Percentiles rank a stretch among this genome's conserved stretches.
phyloP scores from a whole-genome alignment of 2,113 vertebrate genomes.

The Megaceryle torquata region DNA sequence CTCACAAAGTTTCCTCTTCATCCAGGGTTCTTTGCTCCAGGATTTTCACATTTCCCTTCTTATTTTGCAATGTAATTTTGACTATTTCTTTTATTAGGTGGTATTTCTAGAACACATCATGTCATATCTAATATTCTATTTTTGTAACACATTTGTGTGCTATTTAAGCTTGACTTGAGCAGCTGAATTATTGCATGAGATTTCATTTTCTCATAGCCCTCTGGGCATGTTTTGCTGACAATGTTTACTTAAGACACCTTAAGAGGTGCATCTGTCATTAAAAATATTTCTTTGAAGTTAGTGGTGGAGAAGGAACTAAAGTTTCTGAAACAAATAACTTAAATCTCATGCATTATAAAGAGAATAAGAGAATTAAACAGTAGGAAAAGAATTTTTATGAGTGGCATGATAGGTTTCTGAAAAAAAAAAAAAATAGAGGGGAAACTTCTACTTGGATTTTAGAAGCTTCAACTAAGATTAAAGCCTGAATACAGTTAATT shows the following conservation, averaged over 20 bases:
- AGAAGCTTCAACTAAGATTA: not conserved
- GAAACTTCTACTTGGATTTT: not conserved
- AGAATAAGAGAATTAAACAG: not conserved
- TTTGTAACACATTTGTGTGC: not conserved
- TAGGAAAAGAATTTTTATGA: not conserved
- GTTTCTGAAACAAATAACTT: not conserved
- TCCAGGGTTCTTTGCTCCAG: not conserved
- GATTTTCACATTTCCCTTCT: not conserved
- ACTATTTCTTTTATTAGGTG: not conserved
- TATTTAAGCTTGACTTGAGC: constrained; percentile 10
- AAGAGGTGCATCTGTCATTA: not conserved
- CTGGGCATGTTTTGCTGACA: not conserved
- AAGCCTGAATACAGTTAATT: not conserved
- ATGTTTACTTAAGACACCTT: not conserved
- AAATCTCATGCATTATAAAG: not conserved
- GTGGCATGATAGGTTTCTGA: fast-evolving
- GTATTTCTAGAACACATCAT: not conserved
- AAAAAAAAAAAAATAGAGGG: not conserved
- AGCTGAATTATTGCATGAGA: not conserved
- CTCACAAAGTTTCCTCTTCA: not conserved
- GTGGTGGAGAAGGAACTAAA: not conserved
- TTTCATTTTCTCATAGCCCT: not conserved
- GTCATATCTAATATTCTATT: not conserved
- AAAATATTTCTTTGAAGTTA: not conserved
- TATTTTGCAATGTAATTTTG: not conserved